Evolutionary conservation across 2,888 invertebrate species (phyloP).

Genomic region (Hypselothyrea guttata): DNA sequence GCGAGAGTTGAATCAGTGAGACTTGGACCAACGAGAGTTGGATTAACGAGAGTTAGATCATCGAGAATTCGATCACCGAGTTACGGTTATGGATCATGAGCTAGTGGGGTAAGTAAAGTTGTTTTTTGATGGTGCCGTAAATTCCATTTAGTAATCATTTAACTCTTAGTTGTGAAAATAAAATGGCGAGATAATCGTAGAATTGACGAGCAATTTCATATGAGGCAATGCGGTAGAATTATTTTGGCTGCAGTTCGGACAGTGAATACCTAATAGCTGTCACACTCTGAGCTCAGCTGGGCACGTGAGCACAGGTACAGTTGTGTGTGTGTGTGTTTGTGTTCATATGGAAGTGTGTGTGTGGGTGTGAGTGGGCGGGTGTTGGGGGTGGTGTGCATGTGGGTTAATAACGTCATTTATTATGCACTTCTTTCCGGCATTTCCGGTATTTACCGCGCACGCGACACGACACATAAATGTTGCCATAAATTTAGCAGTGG

Average conservation of each 20-base stretch:
- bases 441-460: slow-evolving; percentile 78
- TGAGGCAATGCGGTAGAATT: slow-evolving; percentile 1
- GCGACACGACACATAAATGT: slow-evolving; percentile 78
- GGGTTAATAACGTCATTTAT: slow-evolving; percentile 77
- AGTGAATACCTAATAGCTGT: slow-evolving; percentile 40
- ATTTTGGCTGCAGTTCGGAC: slow-evolving; percentile 38
- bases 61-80: no score
- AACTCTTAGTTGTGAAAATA: no score
- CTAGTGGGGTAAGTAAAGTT: no score
- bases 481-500: slow-evolving; percentile 71
- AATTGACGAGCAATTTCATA: background rate
- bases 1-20: no score
- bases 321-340: slow-evolving; percentile 1
- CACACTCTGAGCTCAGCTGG: slow-evolving; percentile 22
- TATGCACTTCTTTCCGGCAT: slow-evolving; percentile 77
- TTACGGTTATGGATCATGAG: no score
- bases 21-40: no score
- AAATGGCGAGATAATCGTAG: no score
- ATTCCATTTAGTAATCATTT: no score
- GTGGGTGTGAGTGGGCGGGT: slow-evolving; percentile 1
- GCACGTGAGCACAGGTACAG: background rate
- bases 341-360: no score
- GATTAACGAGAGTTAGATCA: no score
- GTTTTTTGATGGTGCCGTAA: no score
- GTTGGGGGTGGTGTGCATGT: slow-evolving; percentile 54